These are phyloP conservation scores for Falcunculus frontatus DNA, from an alignment of 2,113 vertebrate genomes.

Conservation along the genomic window DNA sequence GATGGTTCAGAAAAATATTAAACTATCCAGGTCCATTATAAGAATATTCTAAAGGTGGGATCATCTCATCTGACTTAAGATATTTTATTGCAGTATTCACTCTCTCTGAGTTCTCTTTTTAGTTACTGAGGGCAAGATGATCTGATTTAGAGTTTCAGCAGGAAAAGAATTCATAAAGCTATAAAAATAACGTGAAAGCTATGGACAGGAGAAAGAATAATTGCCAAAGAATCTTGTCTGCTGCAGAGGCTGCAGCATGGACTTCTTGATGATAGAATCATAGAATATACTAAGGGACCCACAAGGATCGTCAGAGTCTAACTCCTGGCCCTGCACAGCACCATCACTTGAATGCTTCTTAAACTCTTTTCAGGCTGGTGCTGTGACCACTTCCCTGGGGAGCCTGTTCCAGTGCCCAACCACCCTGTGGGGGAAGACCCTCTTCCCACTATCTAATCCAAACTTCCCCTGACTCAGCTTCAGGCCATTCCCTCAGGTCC, in stretches of 20 bases:
- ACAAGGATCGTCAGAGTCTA: not conserved
- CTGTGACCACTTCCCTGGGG: not conserved
- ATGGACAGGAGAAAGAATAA: not conserved
- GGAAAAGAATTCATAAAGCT: not conserved
- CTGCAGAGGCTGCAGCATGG: not conserved
- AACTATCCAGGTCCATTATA: not conserved
- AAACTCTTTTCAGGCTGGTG: not conserved
- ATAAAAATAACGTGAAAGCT: not conserved
- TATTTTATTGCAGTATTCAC: not conserved
- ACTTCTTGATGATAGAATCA: not conserved
- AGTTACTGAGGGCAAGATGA: not conserved
- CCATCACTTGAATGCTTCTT: not conserved
- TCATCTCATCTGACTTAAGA: not conserved
- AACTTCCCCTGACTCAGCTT: rapidly evolving
- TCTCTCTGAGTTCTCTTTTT: not conserved
- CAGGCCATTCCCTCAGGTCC: not conserved
- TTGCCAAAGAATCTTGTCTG: not conserved
- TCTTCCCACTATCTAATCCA: not conserved
- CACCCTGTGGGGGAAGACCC: rapidly evolving
- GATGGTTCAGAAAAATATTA: not conserved
- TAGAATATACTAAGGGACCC: not conserved
- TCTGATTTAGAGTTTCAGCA: not conserved
- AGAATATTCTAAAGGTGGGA: not conserved
- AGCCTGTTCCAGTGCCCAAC: not conserved
- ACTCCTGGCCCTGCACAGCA: not conserved